Evolutionary conservation across 2,888 invertebrate species (phyloP), one percentile per base, ranked within the genome.

Genomic region (Eristalinus aeneus): DNA sequence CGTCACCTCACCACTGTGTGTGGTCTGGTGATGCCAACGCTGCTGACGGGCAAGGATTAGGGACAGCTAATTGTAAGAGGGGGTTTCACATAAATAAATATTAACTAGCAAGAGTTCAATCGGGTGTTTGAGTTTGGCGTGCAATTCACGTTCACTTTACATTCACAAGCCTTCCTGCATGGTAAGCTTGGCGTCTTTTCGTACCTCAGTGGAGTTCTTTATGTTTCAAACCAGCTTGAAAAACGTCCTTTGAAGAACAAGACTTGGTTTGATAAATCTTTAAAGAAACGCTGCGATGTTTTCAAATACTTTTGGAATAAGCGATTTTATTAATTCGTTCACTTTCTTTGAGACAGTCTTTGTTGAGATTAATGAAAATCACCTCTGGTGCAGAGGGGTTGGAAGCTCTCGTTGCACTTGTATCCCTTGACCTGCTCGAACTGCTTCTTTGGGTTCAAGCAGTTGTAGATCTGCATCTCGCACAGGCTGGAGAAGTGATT

Each of bases 341-440:
- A 68, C 54, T 68, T 56, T 56, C 54, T 68, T 53, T 53, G 27
- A 2, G 27, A 5, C 5, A 27, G 5, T 27, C 27, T 27, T 27
- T 27, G 27, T 2, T 27, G 27, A 27, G 27, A 27, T 27, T 39
- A 82, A 0, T 82, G 39, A 34, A 83, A 83, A 63, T 83, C 83
- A n/a, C 78, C 78, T 6, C 20, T 64, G 32, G 76, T 76, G 32
- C 72, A 80, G 22, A 83, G 58, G 2, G 84, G 72, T 61, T 69
- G 69, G 4, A 36, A 75, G 20, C 58, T 75, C 22, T 79, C 75
- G 12, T 76, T 80, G 46, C 91, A 91, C 10, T 89, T 88, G 10
- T 89, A 89, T 65, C 89, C 89, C 20, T 89, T 89, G 11, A 90
- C 89, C 16, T 88, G 86, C 8, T 88, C 88, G 88, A 91, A 91